A percentile compares a stretch with the other conserved stretches of the same genome.
These are phyloP conservation scores for Chionoecetes opilio DNA, from an alignment of 1,140 invertebrate species.

Conservation along the genomic window DNA sequence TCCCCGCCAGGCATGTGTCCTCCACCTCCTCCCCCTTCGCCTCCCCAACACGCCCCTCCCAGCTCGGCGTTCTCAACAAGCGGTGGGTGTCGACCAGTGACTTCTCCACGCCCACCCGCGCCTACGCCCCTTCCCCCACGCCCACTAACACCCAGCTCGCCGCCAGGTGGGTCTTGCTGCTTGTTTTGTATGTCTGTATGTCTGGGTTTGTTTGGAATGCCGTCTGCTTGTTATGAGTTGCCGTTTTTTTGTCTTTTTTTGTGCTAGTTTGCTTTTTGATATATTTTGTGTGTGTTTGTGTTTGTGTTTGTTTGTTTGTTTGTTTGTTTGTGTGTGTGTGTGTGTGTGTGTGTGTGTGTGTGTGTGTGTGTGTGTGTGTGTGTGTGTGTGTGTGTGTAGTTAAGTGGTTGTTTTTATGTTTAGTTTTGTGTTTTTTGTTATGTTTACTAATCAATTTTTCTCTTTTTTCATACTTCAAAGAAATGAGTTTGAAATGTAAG, in stretches of 20 bases:
- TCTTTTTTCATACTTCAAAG: too few species aligned
- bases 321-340: background rate
- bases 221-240: too few species aligned
- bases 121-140: constrained; percentile 66
- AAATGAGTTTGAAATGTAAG: too few species aligned
- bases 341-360: too few species aligned
- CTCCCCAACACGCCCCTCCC: constrained; percentile 81
- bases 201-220: too few species aligned
- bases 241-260: background rate
- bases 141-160: constrained; percentile 73
- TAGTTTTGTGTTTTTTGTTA: too few species aligned
- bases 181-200: background rate
- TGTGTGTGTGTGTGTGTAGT: constrained; percentile 23
- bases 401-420: too few species aligned
- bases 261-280: too few species aligned
- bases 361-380: constrained; percentile 34
- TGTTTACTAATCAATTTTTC: too few species aligned
- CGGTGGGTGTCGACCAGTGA: constrained; percentile 93
- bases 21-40: constrained; percentile 72
- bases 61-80: constrained; percentile 85
- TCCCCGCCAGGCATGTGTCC: constrained; percentile 83
- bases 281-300: background rate
- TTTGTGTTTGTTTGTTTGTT: background rate
- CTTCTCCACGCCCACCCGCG: constrained; percentile 86
- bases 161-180: constrained; percentile 65